Percentiles rank a stretch among this genome's conserved stretches.
phyloP scores from a whole-genome alignment of 2,888 invertebrate genomes.

The Stictocephala bisonia region DNA sequence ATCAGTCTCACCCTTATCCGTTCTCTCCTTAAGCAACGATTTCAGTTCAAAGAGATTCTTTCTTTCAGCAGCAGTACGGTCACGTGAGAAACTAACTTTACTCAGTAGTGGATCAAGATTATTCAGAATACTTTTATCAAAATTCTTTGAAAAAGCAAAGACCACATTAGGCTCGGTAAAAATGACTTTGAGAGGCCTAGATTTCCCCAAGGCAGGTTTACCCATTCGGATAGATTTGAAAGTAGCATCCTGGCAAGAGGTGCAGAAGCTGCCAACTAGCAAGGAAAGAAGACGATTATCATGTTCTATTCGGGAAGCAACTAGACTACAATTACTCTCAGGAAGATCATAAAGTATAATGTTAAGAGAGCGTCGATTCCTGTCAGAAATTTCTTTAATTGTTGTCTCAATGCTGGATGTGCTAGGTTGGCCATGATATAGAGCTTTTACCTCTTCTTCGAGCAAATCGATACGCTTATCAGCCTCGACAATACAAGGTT shows the following conservation, averaged over 20 bases:
- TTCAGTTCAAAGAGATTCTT: conserved; percentile 1
- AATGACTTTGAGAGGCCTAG: background rate
- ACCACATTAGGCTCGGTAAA: background rate
- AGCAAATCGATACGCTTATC: background rate
- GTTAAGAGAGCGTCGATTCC: background rate
- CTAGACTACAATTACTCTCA: background rate
- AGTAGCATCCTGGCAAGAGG: background rate
- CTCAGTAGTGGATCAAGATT: background rate
- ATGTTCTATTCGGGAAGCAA: background rate
- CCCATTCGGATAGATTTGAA: background rate
- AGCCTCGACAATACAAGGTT: background rate
- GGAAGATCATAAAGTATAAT: background rate
- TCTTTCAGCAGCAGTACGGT: background rate
- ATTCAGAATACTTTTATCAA: background rate
- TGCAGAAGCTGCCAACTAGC: background rate
- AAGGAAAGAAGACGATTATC: background rate
- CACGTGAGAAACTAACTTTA: background rate
- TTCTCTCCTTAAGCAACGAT: background rate
- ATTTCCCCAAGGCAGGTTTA: background rate
- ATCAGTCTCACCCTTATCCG: background rate
- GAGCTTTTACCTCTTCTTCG: background rate
- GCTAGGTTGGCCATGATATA: background rate
- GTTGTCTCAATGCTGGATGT: background rate
- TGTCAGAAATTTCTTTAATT: background rate
- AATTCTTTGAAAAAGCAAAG: background rate